Evolutionary conservation across 64 coral and sea anemone genomes (phyloP).

Genomic region (Actinia equina): DNA sequence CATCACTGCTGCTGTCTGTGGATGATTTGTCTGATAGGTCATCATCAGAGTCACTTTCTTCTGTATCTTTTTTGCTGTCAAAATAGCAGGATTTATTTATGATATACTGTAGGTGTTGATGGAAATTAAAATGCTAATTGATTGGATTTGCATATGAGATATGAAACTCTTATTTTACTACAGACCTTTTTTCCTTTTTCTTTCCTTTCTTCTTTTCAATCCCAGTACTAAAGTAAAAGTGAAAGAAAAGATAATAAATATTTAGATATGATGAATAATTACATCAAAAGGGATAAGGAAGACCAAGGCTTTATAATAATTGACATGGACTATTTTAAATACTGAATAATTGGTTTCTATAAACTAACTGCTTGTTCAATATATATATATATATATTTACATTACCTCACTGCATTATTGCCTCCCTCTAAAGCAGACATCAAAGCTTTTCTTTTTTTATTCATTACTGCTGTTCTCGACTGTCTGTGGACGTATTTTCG

Average conservation of each 20-base stretch:
- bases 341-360: not conserved
- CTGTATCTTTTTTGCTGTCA: conserved; percentile 34
- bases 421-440: conserved; percentile 34
- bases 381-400: not conserved
- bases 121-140: too few species aligned
- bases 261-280: not conserved
- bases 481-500: conserved; percentile 93
- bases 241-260: not conserved
- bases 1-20: conserved; percentile 28
- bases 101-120: too few species aligned
- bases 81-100: not conserved
- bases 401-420: conserved; percentile 1
- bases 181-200: not conserved
- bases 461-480: conserved; percentile 82
- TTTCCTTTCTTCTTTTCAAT: conserved; percentile 12
- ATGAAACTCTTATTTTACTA: not conserved
- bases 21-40: conserved; percentile 43
- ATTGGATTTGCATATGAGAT: too few species aligned
- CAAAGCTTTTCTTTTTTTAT: conserved; percentile 81
- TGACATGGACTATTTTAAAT: not conserved
- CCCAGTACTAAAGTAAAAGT: not conserved
- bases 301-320: too few species aligned
- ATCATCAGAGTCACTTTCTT: conserved; percentile 55
- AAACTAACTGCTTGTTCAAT: too few species aligned
- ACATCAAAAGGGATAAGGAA: not conserved